Evolutionary conservation across 2,113 vertebrate genomes (phyloP), one percentile per base, ranked within the genome.

Genomic region (Stercorarius parasiticus): DNA sequence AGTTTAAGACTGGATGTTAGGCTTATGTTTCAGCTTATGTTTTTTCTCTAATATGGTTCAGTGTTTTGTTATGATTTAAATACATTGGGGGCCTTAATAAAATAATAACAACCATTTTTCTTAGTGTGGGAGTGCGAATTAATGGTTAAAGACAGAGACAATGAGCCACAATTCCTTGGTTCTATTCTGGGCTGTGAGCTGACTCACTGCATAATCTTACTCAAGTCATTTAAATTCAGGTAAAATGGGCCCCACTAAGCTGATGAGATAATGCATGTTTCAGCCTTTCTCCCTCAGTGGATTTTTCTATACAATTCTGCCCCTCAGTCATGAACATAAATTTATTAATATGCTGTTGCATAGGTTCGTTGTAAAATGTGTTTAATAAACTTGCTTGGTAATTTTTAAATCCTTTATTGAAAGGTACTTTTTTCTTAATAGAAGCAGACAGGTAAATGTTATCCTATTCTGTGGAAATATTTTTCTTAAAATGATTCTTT

Each of bases 131-230:
- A 89, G 81, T 86, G 55, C 1, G 10, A 92, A 95, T 92, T 88
- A 92, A 84, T 89, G 47, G 93, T 95, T 96, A 92, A 93, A 83
- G 59, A 62, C 59, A 78, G 86, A 80, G 64, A 91, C 90, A 88
- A 92, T 81, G 72, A 95, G 72, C 86, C 67, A 88, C 26, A 6
- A 84, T 92, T 92, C 79, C 23, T 43, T 78, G 61, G n/a, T 92
- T 92, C 94, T 97, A 83, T 97, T 96, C 80, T 86, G 80, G 80
- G 80, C 67, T 90, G 50, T 80, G 86, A 83, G 80, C 94, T 96
- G 95, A 97, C 93, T 97, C 93, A 93, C 86, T 83, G 58, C 94
- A 82, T 93, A 86, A 88, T 96, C 93, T 95, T 83, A 43, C 82
- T 83, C 82, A 92, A 83, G 80, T 88, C 9, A 62, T 95, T 95